Percentiles rank a stretch among this genome's conserved stretches.
Evolutionary conservation across 2,888 invertebrate genomes (phyloP).

Genomic region (Cephus pulcher): DNA sequence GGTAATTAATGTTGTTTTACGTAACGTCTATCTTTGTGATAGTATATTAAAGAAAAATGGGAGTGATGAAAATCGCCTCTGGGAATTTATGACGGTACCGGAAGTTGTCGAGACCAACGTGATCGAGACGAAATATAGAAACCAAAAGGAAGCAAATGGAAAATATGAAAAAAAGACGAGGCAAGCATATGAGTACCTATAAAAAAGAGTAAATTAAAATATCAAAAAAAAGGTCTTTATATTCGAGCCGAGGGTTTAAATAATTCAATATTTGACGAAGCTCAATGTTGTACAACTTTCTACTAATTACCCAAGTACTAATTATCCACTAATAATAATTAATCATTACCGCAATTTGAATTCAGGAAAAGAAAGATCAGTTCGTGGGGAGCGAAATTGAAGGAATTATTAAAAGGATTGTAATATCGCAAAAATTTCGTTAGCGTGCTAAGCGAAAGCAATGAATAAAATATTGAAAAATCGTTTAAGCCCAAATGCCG

Average conservation of each 20-base stretch:
- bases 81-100: background rate
- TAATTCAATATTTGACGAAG: constrained; percentile 18
- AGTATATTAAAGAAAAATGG: background rate
- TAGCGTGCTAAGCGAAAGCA: background rate
- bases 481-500: too few species aligned
- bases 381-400: background rate
- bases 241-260: constrained; percentile 5
- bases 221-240: background rate
- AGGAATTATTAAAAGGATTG: background rate
- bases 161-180: background rate
- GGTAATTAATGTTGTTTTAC: constrained; percentile 18
- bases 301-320: constrained; percentile 13
- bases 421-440: background rate
- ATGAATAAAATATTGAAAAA: background rate
- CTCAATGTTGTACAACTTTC: constrained; percentile 34
- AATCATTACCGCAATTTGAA: background rate
- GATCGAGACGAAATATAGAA: background rate
- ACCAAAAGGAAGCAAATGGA: background rate
- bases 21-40: constrained; percentile 10
- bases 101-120: background rate
- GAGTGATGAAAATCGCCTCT: background rate
- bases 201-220: background rate
- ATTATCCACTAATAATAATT: background rate
- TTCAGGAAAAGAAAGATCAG: background rate
- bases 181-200: background rate